These are phyloP conservation scores for Helleia helle DNA, from an alignment of 2,888 invertebrate species.

Conservation along the genomic window DNA sequence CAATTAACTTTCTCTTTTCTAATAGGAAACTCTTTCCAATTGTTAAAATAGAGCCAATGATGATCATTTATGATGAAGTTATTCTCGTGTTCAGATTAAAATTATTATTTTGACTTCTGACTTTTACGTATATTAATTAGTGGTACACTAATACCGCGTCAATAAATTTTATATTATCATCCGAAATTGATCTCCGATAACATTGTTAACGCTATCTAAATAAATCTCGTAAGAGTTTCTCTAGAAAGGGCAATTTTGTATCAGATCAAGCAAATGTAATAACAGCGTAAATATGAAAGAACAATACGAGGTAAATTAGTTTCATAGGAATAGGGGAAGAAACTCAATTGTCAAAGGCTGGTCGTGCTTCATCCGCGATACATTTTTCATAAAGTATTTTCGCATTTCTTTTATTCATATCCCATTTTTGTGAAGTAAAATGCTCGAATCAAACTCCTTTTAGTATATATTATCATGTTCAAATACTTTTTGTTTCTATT, in stretches of 20 bases:
- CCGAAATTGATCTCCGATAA: slow-evolving; percentile 22
- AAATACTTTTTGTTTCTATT: not conserved
- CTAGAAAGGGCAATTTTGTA: slow-evolving; percentile 45
- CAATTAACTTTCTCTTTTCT: no score
- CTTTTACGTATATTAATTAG: no score
- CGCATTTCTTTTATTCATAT: not conserved
- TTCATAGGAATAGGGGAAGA: slow-evolving; percentile 51
- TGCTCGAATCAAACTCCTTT: not conserved
- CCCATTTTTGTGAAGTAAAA: not conserved
- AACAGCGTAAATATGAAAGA: slow-evolving; percentile 59
- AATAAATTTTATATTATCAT: not conserved
- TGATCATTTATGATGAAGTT: no score
- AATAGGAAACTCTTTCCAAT: no score
- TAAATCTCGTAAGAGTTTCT: slow-evolving; percentile 45
- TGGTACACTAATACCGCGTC: not conserved
- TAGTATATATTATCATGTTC: not conserved
- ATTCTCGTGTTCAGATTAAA: no score
- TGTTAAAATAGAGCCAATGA: no score
- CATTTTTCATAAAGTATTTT: not conserved
- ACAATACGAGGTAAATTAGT: slow-evolving; percentile 64
- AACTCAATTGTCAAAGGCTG: slow-evolving; percentile 45
- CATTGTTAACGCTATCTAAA: slow-evolving; percentile 23
- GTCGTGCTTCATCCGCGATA: slow-evolving; percentile 2
- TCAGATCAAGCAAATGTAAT: slow-evolving; percentile 63
- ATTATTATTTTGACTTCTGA: no score